A percentile compares a stretch with the other conserved stretches of the same genome.
Conservation (phyloP, 1,140 invertebrate species). For the Lucilia sericata region DNA sequence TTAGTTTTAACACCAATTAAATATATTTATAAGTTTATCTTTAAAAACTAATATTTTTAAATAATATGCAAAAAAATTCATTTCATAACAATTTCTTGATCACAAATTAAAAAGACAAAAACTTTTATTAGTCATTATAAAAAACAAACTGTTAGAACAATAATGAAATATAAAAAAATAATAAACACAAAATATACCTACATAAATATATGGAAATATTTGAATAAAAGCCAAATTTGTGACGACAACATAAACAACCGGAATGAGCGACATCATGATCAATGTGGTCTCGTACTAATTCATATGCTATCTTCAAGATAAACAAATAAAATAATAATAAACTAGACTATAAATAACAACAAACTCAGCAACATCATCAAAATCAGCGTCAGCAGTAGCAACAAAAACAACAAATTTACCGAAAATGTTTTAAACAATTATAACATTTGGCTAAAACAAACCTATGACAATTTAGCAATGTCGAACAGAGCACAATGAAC, state of each 20-base stretch:
- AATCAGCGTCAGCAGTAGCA: neutral
- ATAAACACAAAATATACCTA: neutral
- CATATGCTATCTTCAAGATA: neutral
- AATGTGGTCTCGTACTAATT: neutral
- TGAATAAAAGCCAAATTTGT: slow-evolving; percentile 1
- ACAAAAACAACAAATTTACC: neutral
- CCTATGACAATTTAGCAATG: neutral
- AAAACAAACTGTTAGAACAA: too few relatives aligned
- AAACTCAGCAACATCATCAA: neutral
- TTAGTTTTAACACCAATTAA: too few relatives aligned
- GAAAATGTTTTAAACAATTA: neutral
- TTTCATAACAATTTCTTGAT: too few relatives aligned
- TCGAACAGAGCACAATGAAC: neutral
- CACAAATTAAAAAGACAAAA: too few relatives aligned
- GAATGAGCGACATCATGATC: neutral
- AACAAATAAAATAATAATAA: slow-evolving; percentile 1
- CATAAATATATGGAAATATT: neutral
- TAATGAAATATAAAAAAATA: neutral
- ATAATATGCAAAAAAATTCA: too few relatives aligned
- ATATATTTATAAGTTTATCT: too few relatives aligned
- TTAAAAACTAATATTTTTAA: too few relatives aligned
- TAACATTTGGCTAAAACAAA: neutral
- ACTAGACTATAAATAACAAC: neutral
- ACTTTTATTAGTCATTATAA: too few relatives aligned
- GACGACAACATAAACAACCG: slow-evolving; percentile 1